Conservation (phyloP, 2,797 vertebrate genomes). For the Amphiprion clarkii region DNA sequence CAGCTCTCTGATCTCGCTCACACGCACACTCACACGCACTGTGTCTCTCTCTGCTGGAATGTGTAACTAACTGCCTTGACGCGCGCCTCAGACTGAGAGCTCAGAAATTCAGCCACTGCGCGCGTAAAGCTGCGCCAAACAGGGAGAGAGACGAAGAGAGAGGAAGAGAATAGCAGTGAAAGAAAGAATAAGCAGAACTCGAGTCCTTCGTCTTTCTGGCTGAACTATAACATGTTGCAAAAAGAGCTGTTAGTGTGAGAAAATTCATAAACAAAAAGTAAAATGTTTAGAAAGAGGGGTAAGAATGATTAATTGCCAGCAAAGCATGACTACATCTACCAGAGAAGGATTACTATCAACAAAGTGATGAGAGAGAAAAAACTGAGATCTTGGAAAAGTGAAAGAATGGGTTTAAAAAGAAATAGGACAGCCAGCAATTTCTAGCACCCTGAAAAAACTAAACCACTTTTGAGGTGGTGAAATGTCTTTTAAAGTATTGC, state of each 20-base stretch:
- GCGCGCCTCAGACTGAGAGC: conserved; percentile 22
- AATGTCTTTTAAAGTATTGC: background rate
- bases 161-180: background rate
- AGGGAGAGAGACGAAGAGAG: background rate
- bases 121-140: conserved; percentile 32
- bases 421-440: background rate
- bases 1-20: conserved; percentile 2
- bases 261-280: background rate
- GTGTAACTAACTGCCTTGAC: conserved; percentile 27
- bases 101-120: conserved; percentile 21
- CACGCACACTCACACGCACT: conserved; percentile 6
- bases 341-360: background rate
- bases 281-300: background rate
- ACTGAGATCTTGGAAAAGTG: background rate
- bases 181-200: background rate
- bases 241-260: background rate
- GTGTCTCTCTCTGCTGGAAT: conserved; percentile 47
- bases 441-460: background rate
- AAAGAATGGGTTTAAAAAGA: background rate
- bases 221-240: background rate
- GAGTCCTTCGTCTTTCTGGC: background rate
- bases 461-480: conserved; percentile 15
- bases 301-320: background rate
- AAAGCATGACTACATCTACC: background rate
- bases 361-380: background rate